These are phyloP conservation scores for Leptodirus hochenwartii DNA, from an alignment of 2,888 invertebrate genomes.

Conservation along the genomic window DNA sequence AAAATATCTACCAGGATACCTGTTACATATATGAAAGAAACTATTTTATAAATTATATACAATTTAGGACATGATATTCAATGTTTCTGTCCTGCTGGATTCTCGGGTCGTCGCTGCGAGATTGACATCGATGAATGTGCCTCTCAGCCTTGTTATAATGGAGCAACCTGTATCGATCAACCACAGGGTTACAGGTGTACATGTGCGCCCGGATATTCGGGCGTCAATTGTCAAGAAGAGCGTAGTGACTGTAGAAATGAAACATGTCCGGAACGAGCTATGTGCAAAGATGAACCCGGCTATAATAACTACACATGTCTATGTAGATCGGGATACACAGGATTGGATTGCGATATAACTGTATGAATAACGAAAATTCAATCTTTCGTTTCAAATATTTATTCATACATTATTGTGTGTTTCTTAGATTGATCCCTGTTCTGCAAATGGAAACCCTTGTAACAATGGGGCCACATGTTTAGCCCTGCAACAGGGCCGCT, in stretches of 20 bases:
- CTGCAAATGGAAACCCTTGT: constrained; percentile 79
- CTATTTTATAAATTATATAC: constrained; percentile 4
- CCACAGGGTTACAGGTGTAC: constrained; percentile 86
- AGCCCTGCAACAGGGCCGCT: constrained; percentile 79
- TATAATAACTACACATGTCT: constrained; percentile 80
- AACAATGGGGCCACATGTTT: constrained; percentile 78
- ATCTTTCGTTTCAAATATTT: neutral
- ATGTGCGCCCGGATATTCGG: constrained; percentile 72
- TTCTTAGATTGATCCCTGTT: constrained; percentile 70
- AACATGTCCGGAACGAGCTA: constrained; percentile 87
- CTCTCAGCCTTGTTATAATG: constrained; percentile 86
- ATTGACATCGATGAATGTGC: constrained; percentile 90
- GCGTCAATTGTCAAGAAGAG: constrained; percentile 91
- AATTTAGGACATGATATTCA: constrained; percentile 57
- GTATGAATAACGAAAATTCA: constrained; percentile 28
- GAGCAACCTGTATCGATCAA: constrained; percentile 77
- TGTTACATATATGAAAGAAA: no score
- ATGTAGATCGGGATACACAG: constrained; percentile 88
- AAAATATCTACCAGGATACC: neutral
- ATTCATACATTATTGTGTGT: constrained; percentile 5
- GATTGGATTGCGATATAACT: constrained; percentile 77
- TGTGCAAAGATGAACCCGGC: constrained; percentile 92
- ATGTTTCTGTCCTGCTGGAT: constrained; percentile 89
- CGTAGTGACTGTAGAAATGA: constrained; percentile 73
- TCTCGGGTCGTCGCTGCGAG: constrained; percentile 84